Base-by-base conservation (phyloP, 2,888 invertebrate genomes). In the Schrankia costaestrigalis region DNA sequence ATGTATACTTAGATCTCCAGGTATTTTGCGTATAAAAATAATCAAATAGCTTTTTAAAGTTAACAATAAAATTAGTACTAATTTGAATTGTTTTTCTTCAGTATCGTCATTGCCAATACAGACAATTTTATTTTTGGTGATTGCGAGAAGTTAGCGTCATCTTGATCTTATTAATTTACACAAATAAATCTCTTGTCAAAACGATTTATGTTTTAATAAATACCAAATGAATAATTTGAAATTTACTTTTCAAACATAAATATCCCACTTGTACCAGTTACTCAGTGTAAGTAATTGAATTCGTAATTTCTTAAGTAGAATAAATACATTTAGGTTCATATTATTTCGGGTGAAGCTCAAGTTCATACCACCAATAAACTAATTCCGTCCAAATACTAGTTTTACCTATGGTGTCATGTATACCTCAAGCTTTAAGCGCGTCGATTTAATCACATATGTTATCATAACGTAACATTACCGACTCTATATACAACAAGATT, bases 1-100 rank as follows among this genome's bases (percentile, higher is more conserved):
- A 63, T 55, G 46, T 67, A 57, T 59, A 56, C 41, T 62, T 53
- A 68, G 63, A 72, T 70, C 69, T 67, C 66, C 60, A 67, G 63
- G 64, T 57, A 44, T 17, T 44, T 46, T 55, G 44, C 36, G 27
- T 53, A 48, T 47, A 46, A 57, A 46, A 45, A 51, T 53, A 56
- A 50, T 53, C 40, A 50, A 56, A 42, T 52, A 54, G 48, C 43
- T 37, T 47, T 49, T 38, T 30, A 36, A 38, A 44, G 36, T n/a
- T n/a, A n/a, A 37, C 36, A 35, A 56, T 56, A 42, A 36, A 44
- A 42, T 37, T 51, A 47, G 40, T 37, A 44, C 47, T 47, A 44
- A 36, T 38, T 44, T 37, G 30, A 41, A 40, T 36, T 38, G 39
- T 39, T 44, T 44, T 34, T 23, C 38, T 30, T 47, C 39, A 32